These are phyloP conservation scores for Erebia palarica DNA, from an alignment of 2,888 invertebrate species.

Conservation along the genomic window DNA sequence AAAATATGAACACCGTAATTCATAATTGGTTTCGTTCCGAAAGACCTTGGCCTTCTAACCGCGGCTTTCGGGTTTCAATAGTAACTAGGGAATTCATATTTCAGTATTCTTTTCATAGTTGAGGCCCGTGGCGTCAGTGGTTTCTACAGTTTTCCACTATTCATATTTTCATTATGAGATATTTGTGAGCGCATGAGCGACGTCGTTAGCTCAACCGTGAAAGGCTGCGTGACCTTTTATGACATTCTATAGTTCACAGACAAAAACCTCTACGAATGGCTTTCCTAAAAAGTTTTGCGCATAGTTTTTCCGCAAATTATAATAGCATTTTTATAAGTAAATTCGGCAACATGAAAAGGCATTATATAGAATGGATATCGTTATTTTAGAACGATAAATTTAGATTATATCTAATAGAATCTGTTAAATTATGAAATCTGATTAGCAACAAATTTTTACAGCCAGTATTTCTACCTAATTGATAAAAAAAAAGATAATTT, in stretches of 20 bases:
- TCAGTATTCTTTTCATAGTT: slow-evolving; percentile 26
- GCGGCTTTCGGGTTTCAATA: slow-evolving; percentile 23
- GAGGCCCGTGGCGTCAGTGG: slow-evolving; percentile 15
- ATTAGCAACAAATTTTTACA: not conserved
- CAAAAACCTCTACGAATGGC: slow-evolving; percentile 23
- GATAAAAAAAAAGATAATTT: not conserved
- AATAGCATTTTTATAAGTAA: slow-evolving; percentile 1
- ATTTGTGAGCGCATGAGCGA: slow-evolving; percentile 25
- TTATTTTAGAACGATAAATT: not conserved
- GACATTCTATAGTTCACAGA: slow-evolving; percentile 21
- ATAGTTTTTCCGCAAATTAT: slow-evolving; percentile 8
- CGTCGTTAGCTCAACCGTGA: slow-evolving; percentile 33
- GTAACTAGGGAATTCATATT: slow-evolving; percentile 27
- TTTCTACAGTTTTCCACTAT: slow-evolving; percentile 28
- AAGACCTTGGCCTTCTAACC: slow-evolving; percentile 32
- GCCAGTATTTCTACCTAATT: not conserved
- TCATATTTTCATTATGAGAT: slow-evolving; percentile 28
- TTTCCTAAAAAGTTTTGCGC: slow-evolving; percentile 22
- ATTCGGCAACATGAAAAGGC: slow-evolving; percentile 8
- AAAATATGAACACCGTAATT: slow-evolving; percentile 18
- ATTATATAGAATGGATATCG: not conserved
- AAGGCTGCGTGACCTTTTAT: slow-evolving; percentile 32
- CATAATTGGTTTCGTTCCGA: slow-evolving; percentile 19
- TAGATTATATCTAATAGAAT: not conserved
- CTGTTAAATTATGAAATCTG: not conserved